phyloP scores from a whole-genome alignment of 23 tunicate genomes.

The Trididemnum nubilum region DNA sequence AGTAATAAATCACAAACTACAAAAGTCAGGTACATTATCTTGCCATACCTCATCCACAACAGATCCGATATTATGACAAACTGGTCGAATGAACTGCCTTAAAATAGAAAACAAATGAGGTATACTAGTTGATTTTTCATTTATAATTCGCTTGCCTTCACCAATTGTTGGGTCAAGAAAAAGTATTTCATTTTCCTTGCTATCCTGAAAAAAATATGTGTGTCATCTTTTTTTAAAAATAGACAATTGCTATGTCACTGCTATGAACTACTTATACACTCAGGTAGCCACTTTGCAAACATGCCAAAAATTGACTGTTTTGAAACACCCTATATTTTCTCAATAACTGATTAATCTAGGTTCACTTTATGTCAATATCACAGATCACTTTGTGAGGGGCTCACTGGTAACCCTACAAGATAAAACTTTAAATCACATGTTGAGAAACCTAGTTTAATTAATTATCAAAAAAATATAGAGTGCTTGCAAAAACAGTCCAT shows the following conservation, averaged over 20 bases:
- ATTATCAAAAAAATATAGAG: too few species aligned
- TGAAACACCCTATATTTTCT: too few species aligned
- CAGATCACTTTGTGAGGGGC: too few species aligned
- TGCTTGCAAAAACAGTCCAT: too few species aligned
- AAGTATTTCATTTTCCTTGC: constrained; percentile 69
- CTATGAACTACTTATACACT: not conserved
- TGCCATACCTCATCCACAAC: constrained; percentile 66
- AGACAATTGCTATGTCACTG: not conserved
- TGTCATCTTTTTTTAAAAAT: not conserved
- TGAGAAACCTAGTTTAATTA: too few species aligned
- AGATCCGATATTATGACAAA: constrained; percentile 55
- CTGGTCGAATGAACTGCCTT: constrained; percentile 78
- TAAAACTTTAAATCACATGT: too few species aligned
- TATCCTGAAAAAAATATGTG: constrained; percentile 27
- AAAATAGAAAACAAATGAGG: constrained; percentile 75
- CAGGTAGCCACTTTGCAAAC: too few species aligned
- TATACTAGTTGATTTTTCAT: constrained; percentile 46
- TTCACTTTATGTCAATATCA: too few species aligned
- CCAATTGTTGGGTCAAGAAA: constrained; percentile 79
- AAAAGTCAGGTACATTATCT: too few species aligned
- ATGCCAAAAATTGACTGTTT: too few species aligned
- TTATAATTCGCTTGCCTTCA: constrained; percentile 74
- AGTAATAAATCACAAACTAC: not conserved
- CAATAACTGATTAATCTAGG: too few species aligned
- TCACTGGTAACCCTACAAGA: too few species aligned